Base-by-base conservation (phyloP, 2,113 vertebrate genomes). In the Bolborhynchus lineola region DNA sequence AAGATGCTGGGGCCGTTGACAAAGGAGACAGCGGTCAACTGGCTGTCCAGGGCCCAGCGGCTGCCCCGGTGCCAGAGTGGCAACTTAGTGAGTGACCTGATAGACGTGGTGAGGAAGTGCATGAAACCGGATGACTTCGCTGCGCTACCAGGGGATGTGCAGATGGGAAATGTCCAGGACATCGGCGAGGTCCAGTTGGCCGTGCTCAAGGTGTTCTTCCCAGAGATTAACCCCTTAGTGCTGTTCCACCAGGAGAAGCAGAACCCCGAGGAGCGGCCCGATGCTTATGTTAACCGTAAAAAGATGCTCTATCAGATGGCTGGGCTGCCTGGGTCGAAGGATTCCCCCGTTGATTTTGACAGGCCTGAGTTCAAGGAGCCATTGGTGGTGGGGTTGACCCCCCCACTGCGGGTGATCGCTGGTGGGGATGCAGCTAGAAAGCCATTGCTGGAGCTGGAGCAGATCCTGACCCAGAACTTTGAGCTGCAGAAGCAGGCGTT, bases 221-320 rank as follows among this genome's bases (percentile, higher is more conserved):
- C 96, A 3, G 96, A 97, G 93, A 93, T 97, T 25, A 97, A 97
- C 41, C 96, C 96, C 84, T 91, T 97, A 91, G 96, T 97, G 77
- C 95, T 97, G 3, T 97, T 97, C 81, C 96, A 97, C 59, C 96
- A 97, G 86, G 96, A 97, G 62, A 97, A 96, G 70, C 96, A 97
- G 78, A 97, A 64, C 70, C 95, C 95, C 0, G 96, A 97, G 81
- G 96, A 97, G 89, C 74, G 96, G 49, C 96, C 96, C 0, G 96
- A 97, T 4, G 96, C 95, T 13, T 97, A 97, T 0, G 15, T 97
- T 60, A 96, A 97, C 81, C 95, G 96, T 81, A 97, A 97, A 59
- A 97, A 96, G 81, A 97, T 97, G 96, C 94, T 97, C 29, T 97
- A 97, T 53, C 95, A 96, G 83, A 96, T 97, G 63, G 94, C 96